Conservation (phyloP, 2,888 invertebrate species). For the Teleogryllus oceanicus region DNA sequence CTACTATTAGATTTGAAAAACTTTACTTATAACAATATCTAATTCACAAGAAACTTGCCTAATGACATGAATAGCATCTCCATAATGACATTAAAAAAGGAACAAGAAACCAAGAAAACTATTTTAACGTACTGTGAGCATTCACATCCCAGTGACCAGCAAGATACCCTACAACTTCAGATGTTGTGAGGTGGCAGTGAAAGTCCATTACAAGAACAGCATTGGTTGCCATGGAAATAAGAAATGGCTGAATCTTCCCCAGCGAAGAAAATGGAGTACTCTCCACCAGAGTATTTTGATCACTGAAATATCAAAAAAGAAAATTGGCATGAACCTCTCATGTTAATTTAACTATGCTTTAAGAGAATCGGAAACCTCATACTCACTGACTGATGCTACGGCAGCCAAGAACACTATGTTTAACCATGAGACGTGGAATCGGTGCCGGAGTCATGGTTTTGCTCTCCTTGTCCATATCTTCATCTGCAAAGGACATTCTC, state of each 20-base stretch:
- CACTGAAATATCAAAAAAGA: constrained; percentile 54
- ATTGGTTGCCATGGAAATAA: constrained; percentile 81
- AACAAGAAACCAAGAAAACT: no score
- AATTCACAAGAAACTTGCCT: no score
- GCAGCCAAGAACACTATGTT: constrained; percentile 71
- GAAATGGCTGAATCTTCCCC: constrained; percentile 89
- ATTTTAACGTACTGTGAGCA: constrained; percentile 73
- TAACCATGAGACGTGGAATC: constrained; percentile 64
- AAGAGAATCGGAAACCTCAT: constrained; percentile 19
- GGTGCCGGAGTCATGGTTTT: constrained; percentile 59
- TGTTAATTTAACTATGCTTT: constrained; percentile 3
- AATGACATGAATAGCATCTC: no score
- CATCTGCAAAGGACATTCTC: constrained; percentile 47
- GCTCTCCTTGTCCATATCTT: constrained; percentile 58
- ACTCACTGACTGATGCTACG: constrained; percentile 74
- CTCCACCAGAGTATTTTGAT: constrained; percentile 84
- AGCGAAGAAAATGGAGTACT: constrained; percentile 81
- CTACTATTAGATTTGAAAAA: no score
- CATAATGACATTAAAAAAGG: no score
- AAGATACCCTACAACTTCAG: constrained; percentile 93
- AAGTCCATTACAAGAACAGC: constrained; percentile 85
- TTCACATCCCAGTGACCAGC: constrained; percentile 94
- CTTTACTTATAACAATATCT: no score
- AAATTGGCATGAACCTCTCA: constrained; percentile 20
- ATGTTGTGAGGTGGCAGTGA: constrained; percentile 89